A percentile compares a stretch with the other conserved stretches of the same genome.
Evolutionary conservation across 2,888 invertebrate genomes (phyloP).

Genomic region (Steinernema carpocapsae): DNA sequence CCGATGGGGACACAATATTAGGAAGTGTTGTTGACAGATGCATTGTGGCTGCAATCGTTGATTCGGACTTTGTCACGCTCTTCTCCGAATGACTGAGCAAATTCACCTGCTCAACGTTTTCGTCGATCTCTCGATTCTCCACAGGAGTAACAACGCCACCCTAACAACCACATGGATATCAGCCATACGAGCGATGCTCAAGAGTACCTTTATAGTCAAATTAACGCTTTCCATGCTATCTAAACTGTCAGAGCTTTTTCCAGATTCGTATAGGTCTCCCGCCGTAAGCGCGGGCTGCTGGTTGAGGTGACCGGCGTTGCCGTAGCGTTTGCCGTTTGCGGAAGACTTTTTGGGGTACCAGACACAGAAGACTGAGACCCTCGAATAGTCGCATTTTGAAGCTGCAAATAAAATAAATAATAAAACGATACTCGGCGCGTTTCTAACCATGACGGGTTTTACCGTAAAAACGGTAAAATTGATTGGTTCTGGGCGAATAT

Average conservation of each 20-base stretch:
- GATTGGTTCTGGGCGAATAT: slow-evolving; percentile 60
- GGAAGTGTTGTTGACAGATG: background rate
- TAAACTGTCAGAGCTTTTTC: background rate
- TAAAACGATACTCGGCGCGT: background rate
- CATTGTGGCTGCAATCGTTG: background rate
- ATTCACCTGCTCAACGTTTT: background rate
- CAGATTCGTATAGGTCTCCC: slow-evolving; percentile 42
- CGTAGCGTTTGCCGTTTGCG: background rate
- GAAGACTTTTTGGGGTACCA: background rate
- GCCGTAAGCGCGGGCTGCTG: slow-evolving; percentile 28
- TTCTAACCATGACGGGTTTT: slow-evolving; percentile 45
- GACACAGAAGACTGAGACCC: background rate
- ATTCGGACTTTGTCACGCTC: too few relatives aligned
- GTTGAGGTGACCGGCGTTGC: background rate
- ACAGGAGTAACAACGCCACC: background rate
- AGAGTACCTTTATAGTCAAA: slow-evolving; percentile 24
- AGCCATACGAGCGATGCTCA: slow-evolving; percentile 44
- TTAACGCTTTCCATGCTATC: slow-evolving; percentile 18
- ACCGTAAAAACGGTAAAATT: slow-evolving; percentile 57
- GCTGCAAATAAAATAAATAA: background rate
- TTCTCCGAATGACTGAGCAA: background rate
- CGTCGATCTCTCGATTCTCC: background rate
- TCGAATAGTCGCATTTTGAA: slow-evolving; percentile 14
- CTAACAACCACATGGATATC: slow-evolving; percentile 70
- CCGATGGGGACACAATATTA: background rate